Evolutionary conservation across 2,797 vertebrate genomes (phyloP).

Genomic region (Sebastes aleutianus): DNA sequence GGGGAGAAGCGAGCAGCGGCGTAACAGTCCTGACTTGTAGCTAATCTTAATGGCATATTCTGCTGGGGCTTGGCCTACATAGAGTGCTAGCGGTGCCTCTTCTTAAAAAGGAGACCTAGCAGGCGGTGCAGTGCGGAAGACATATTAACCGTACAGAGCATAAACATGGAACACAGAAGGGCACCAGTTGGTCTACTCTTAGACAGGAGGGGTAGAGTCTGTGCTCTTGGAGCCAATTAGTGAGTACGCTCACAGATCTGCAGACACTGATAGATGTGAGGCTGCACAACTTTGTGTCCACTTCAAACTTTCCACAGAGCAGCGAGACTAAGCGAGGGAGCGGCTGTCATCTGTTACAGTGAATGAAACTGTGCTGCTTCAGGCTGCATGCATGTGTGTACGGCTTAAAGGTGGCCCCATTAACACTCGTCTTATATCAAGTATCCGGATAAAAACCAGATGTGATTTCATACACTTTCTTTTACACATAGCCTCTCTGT

Average conservation of each 20-base stretch:
- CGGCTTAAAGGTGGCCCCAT: not conserved
- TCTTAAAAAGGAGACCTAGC: constrained; percentile 69
- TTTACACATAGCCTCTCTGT: not conserved
- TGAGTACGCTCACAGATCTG: constrained; percentile 33
- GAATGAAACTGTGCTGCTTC: not conserved
- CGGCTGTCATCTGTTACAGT: constrained; percentile 25
- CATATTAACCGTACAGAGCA: constrained; percentile 50
- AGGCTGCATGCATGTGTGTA: not conserved
- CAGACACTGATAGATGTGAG: constrained; percentile 38
- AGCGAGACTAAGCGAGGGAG: constrained; percentile 3
- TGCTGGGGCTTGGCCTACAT: constrained; percentile 82
- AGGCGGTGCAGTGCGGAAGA: constrained; percentile 56
- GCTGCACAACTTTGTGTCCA: constrained; percentile 45
- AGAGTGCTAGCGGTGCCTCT: constrained; percentile 58
- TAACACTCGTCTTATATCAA: not conserved
- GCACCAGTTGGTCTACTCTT: constrained; percentile 35
- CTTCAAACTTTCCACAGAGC: constrained; percentile 41
- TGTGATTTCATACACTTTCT: not conserved
- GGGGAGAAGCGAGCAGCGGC: constrained; percentile 36
- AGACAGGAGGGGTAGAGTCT: constrained; percentile 26
- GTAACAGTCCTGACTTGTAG: constrained; percentile 57
- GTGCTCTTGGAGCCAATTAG: constrained; percentile 57
- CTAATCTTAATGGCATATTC: constrained; percentile 78
- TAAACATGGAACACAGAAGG: constrained; percentile 65
- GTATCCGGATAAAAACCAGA: not conserved